Percentiles rank a stretch among this genome's conserved stretches.
These are phyloP conservation scores for Cisticola juncidis DNA, from an alignment of 2,113 vertebrate species.

Conservation along the genomic window DNA sequence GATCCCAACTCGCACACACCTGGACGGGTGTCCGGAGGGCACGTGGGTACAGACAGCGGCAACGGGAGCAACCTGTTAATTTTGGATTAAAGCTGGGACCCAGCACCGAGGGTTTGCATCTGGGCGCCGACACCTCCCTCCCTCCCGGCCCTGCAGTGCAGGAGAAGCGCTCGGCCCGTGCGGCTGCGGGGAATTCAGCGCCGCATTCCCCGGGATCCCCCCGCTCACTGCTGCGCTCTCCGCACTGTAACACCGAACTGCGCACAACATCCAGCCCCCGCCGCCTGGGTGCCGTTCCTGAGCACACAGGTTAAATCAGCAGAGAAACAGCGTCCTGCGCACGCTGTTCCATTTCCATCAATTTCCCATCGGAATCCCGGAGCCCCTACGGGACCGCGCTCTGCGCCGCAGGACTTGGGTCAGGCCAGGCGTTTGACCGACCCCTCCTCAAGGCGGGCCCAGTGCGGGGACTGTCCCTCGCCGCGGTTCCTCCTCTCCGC, in stretches of 20 bases:
- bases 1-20: background rate
- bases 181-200: background rate
- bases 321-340: accelerated
- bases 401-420: accelerated
- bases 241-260: accelerated
- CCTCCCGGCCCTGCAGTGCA: accelerated
- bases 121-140: background rate
- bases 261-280: background rate
- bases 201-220: background rate
- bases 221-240: background rate
- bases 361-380: accelerated
- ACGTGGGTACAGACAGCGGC: accelerated
- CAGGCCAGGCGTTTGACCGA: background rate
- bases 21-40: accelerated
- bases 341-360: accelerated
- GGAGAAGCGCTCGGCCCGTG: no score
- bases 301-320: background rate
- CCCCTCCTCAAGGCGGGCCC: background rate
- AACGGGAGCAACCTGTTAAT: background rate
- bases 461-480: background rate
- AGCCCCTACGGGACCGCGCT: background rate
- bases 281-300: accelerated
- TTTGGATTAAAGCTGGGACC: background rate
- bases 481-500: background rate
- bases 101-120: background rate